A percentile compares a stretch with the other conserved stretches of the same genome.
Evolutionary conservation across 1,140 invertebrate species (phyloP).

Genomic region (Pemphigus obesinymphae): DNA sequence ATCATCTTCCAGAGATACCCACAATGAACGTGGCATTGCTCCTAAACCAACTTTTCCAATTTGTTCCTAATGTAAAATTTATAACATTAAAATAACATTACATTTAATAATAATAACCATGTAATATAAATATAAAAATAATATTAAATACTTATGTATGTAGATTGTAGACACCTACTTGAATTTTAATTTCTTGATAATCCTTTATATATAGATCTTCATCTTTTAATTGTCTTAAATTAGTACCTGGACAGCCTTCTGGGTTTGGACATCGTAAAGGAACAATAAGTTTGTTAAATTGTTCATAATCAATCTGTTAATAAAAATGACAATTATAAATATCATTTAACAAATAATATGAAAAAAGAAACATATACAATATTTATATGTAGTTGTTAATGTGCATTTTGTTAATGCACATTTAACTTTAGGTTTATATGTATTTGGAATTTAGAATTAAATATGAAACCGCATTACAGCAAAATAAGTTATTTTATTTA

Average conservation of each 20-base stretch:
- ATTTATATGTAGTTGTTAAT: too few species aligned
- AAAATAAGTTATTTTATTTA: too few species aligned
- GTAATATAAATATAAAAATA: constrained; percentile 34
- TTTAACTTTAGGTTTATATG: too few species aligned
- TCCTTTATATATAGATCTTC: constrained; percentile 67
- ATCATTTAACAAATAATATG: not conserved
- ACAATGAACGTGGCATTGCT: constrained; percentile 70
- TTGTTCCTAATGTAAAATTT: constrained; percentile 62
- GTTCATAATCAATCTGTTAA: constrained; percentile 60
- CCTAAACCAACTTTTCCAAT: constrained; percentile 66
- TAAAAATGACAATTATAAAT: not conserved
- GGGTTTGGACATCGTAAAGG: constrained; percentile 61
- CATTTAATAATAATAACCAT: too few species aligned
- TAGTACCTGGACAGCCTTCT: constrained; percentile 57
- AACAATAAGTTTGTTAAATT: constrained; percentile 59
- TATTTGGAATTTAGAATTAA: too few species aligned
- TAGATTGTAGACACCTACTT: constrained; percentile 54
- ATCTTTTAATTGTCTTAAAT: constrained; percentile 55
- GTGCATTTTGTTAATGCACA: too few species aligned
- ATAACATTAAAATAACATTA: constrained; percentile 8
- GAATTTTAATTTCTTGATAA: constrained; percentile 87
- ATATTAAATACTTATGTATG: not conserved
- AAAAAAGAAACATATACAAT: not conserved
- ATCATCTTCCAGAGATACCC: constrained; percentile 78
- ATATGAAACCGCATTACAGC: too few species aligned